Evolutionary conservation across 2,113 vertebrate genomes (phyloP).

Genomic region (Siphamia tubifer): DNA sequence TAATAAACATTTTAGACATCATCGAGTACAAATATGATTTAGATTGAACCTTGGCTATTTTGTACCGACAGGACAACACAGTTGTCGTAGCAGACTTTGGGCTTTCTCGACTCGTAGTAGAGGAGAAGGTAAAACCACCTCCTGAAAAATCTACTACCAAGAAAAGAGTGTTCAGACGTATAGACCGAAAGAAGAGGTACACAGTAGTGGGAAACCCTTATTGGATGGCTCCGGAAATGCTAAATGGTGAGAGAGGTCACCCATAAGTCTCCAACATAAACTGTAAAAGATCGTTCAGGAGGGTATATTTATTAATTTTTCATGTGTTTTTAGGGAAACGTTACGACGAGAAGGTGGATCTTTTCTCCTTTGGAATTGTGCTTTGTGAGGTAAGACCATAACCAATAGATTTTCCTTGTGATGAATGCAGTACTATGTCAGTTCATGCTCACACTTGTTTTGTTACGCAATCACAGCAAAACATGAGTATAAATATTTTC

Average conservation of each 20-base stretch:
- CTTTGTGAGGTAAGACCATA: slow-evolving; percentile 90
- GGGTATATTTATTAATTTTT: background rate
- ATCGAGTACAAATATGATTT: background rate
- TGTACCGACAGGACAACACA: slow-evolving; percentile 89
- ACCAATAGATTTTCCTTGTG: background rate
- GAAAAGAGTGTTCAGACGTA: slow-evolving; percentile 88
- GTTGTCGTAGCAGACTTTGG: slow-evolving; percentile 97
- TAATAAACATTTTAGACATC: too few relatives aligned
- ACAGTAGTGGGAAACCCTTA: slow-evolving; percentile 97
- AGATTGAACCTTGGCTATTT: background rate
- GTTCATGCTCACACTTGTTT: too few relatives aligned
- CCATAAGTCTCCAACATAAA: background rate
- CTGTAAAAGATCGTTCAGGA: background rate
- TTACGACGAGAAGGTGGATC: slow-evolving; percentile 96
- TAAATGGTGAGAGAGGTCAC: slow-evolving; percentile 84
- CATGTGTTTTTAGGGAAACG: slow-evolving; percentile 85
- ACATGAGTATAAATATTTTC: too few relatives aligned
- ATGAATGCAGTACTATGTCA: too few relatives aligned
- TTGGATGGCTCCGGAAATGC: slow-evolving; percentile 99
- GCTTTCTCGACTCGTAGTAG: slow-evolving; percentile 89
- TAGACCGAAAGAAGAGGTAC: slow-evolving; percentile 93
- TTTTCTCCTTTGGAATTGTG: slow-evolving; percentile 97
- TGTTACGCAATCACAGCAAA: too few relatives aligned
- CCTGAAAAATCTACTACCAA: slow-evolving; percentile 86
- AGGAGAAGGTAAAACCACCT: slow-evolving; percentile 88